These are phyloP conservation scores for Drosophila sucinea DNA, from an alignment of 1,140 invertebrate species.

Conservation along the genomic window DNA sequence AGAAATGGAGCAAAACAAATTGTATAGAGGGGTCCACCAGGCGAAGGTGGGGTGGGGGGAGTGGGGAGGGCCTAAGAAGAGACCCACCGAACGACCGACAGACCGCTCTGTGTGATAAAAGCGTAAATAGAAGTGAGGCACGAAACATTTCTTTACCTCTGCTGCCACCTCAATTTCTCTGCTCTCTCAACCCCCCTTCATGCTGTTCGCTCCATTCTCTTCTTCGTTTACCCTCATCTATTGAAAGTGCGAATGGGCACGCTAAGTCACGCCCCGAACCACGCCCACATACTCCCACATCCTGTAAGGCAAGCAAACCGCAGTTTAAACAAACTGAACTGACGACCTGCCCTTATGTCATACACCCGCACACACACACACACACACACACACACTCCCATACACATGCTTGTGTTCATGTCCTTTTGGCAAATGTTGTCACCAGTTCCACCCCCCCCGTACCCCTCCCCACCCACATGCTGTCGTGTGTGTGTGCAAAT, in stretches of 20 bases:
- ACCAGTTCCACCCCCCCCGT: neutral
- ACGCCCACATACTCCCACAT: conserved; percentile 46
- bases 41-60: too few species aligned
- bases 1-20: conserved; percentile 77
- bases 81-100: conserved; percentile 41
- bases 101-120: conserved; percentile 54
- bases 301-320: conserved; percentile 59
- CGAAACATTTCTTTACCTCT: conserved; percentile 58
- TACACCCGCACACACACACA: neutral
- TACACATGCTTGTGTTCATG: conserved; percentile 48
- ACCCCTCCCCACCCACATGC: neutral
- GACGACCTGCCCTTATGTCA: conserved; percentile 38
- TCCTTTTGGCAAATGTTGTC: conserved; percentile 24
- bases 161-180: conserved; percentile 3
- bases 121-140: conserved; percentile 76
- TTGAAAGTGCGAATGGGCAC: conserved; percentile 68
- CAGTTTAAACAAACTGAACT: conserved; percentile 73
- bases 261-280: conserved; percentile 33
- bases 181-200: neutral
- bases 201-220: conserved; percentile 1
- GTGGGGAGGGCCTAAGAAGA: conserved; percentile 9
- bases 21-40: conserved; percentile 51
- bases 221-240: conserved; percentile 33
- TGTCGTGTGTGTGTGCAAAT: conserved; percentile 59
- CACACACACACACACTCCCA: neutral